Evolutionary conservation across 1,140 invertebrate genomes (phyloP), one percentile per base, ranked within the genome.

Genomic region (Microplitis demolitor): DNA sequence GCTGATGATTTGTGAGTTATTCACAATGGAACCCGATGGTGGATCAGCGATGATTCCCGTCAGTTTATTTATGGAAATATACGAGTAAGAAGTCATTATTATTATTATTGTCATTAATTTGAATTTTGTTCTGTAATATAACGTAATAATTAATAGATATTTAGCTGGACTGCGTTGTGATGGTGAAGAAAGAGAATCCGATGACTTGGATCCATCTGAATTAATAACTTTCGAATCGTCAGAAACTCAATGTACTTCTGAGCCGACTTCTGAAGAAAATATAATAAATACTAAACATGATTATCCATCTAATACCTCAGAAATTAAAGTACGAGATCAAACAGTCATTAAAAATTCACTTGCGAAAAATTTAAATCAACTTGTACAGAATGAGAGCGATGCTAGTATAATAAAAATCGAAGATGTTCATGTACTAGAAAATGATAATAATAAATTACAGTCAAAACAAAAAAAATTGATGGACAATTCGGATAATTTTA

Each of bases 1-100:
- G 93, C 91, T 92, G 37, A 87, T 92, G 39, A 87, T 96, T 34
- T 96, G 94, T 81, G 93, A 96, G 81, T 88, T 95, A 2, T 88
- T 96, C 53, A 96, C 94, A 2, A 89, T 91, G 70, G 94, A 96
- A 79, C 92, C 94, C 0, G 94, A 95, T 71, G 95, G 95, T n/a
- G 94, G 93, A 4, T 91, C 92, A 1, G 91, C 93, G 0, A 91
- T 92, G 76, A 93, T 97, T 51, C 90, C 92, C 0, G 88, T 91
- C n/a, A 87, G 89, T 51, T 87, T 92, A 24, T 96, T 95, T 78
- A 88, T 91, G 72, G 88, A 89, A 24, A 87, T 93, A 74, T 95
- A 95, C 64, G 81, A 82, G 84, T 86, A 76, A 71, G 35, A 51
- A 62, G 56, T 61, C 61, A 2, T 33, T 61, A 4, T 3, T n/a